Evolutionary conservation across 1,140 invertebrate species (phyloP).

Genomic region (Diabrotica virgifera): DNA sequence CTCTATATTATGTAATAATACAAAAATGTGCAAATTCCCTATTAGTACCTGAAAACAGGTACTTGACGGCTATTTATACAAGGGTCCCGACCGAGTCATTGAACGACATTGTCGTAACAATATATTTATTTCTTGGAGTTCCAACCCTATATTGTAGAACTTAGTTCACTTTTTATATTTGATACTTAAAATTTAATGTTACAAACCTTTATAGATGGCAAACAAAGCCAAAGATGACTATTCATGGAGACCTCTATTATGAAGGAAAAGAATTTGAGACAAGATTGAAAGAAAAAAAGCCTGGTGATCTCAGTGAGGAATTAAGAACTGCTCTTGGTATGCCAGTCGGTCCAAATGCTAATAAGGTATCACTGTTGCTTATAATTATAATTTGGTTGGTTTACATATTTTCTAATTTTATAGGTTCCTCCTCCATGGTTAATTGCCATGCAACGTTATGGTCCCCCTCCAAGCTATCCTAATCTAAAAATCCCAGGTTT

Average conservation of each 20-base stretch:
- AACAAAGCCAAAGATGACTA: constrained; percentile 97
- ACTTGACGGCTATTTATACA: too few relatives aligned
- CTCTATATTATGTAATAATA: too few relatives aligned
- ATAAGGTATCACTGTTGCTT: constrained; percentile 59
- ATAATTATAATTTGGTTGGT: too few relatives aligned
- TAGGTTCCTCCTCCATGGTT: constrained; percentile 94
- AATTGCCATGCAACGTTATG: constrained; percentile 99
- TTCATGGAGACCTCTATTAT: constrained; percentile 98
- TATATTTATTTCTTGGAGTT: too few relatives aligned
- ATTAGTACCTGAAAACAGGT: too few relatives aligned
- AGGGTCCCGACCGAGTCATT: too few relatives aligned
- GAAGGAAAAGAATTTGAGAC: constrained; percentile 99
- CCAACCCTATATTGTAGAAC: too few relatives aligned
- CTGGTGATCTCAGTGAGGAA: constrained; percentile 95
- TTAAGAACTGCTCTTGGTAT: constrained; percentile 95
- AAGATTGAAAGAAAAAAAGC: constrained; percentile 96
- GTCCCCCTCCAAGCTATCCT: constrained; percentile 98
- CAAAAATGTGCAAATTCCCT: too few relatives aligned
- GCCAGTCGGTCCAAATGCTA: constrained; percentile 90
- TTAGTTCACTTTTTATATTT: too few relatives aligned
- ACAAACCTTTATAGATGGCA: constrained; percentile 74
- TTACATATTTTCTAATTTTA: constrained; percentile 33
- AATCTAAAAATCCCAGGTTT: constrained; percentile 95
- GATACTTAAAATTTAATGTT: too few relatives aligned
- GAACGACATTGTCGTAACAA: too few relatives aligned